Conservation (phyloP, 2,113 vertebrate species). For the Conger conger region DNA sequence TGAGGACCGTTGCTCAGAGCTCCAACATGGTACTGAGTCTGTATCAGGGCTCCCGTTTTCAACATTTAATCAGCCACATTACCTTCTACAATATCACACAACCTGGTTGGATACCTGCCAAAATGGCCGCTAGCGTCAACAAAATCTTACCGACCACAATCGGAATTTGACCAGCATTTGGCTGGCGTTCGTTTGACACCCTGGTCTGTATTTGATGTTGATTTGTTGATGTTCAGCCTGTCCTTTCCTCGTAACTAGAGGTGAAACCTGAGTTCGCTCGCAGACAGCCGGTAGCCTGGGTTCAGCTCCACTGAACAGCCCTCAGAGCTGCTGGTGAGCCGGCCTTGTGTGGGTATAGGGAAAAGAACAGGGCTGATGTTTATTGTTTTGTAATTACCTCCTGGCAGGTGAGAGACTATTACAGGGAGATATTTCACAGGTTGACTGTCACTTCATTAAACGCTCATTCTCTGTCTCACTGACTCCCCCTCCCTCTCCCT, state of each 20-base stretch:
- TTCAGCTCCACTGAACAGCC: neutral
- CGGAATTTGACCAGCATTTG: no score
- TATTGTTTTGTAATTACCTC: constrained; percentile 23
- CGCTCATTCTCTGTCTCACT: neutral
- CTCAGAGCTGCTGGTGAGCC: neutral
- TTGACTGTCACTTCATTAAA: constrained; percentile 34
- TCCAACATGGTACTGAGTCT: no score
- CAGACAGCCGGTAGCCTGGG: neutral
- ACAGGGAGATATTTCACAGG: constrained; percentile 13
- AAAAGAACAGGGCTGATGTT: constrained; percentile 18
- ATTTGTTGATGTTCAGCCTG: neutral
- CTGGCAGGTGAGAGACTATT: constrained; percentile 20
- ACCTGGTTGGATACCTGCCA: no score
- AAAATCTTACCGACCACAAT: no score
- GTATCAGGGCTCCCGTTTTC: no score
- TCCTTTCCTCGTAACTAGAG: neutral
- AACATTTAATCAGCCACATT: no score
- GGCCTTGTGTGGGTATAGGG: neutral
- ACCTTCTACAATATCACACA: no score
- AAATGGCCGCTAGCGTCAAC: no score
- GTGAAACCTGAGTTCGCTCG: constrained; percentile 6
- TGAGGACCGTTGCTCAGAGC: constrained; percentile 44
- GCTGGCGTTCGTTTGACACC: no score
- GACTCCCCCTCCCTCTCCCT: constrained; percentile 30
- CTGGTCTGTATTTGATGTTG: neutral